A percentile compares a stretch with the other conserved stretches of the same genome.
phyloP scores from a whole-genome alignment of 2,888 invertebrate genomes.

The Nomada hirtipes region DNA sequence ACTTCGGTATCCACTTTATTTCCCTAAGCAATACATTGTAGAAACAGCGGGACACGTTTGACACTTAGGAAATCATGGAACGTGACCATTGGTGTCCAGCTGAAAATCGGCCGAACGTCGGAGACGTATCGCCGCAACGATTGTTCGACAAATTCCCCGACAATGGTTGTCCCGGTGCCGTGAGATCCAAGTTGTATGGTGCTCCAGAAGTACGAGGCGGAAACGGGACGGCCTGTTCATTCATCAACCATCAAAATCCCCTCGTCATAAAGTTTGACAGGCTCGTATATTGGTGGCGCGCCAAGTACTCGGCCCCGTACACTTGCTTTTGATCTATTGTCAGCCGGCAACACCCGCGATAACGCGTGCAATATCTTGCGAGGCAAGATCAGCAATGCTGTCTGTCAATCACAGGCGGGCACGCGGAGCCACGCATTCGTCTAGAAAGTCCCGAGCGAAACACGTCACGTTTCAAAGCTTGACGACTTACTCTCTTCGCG shows the following conservation, averaged over 20 bases:
- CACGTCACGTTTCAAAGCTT: constrained; percentile 29
- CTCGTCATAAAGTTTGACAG: constrained; percentile 73
- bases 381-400: constrained; percentile 68
- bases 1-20: constrained; percentile 6
- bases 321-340: constrained; percentile 72
- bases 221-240: constrained; percentile 65
- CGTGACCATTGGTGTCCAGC: neutral
- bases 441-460: constrained; percentile 30
- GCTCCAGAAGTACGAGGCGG: constrained; percentile 43
- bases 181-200: constrained; percentile 47
- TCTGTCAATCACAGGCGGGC: constrained; percentile 65
- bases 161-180: constrained; percentile 43
- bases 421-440: constrained; percentile 16
- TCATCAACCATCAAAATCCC: constrained; percentile 73
- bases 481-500: constrained; percentile 41
- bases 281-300: constrained; percentile 70
- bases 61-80: constrained; percentile 21
- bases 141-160: constrained; percentile 62
- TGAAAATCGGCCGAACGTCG: neutral
- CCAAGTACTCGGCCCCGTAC: constrained; percentile 65
- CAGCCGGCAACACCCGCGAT: constrained; percentile 66
- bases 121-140: constrained; percentile 36
- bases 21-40: neutral
- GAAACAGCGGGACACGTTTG: neutral
- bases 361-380: constrained; percentile 72